Evolutionary conservation across 2,888 invertebrate genomes (phyloP).

Genomic region (Hipparchia semele): DNA sequence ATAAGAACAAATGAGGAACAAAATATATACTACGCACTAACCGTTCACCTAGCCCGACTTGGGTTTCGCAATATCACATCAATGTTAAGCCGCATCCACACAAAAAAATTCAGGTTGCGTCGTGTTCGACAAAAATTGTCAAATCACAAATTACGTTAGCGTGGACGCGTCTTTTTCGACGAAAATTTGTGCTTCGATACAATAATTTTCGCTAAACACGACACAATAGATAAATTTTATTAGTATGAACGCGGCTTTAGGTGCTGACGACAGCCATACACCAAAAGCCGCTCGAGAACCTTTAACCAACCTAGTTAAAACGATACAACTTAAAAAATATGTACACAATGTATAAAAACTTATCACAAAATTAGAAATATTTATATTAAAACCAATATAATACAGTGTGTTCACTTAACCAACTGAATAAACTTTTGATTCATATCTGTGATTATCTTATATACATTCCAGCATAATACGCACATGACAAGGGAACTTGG

Average conservation of each 20-base stretch:
- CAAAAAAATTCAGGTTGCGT: background rate
- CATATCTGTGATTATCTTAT: too few relatives aligned
- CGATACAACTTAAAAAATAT: conserved; percentile 67
- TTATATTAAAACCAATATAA: conserved; percentile 62
- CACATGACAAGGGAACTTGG: too few relatives aligned
- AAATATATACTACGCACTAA: conserved; percentile 69
- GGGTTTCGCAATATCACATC: conserved; percentile 71
- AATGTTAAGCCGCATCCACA: conserved; percentile 43
- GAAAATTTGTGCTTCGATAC: background rate
- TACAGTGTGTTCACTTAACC: conserved; percentile 2
- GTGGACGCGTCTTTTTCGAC: background rate
- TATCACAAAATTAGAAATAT: conserved; percentile 71
- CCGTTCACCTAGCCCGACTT: conserved; percentile 58
- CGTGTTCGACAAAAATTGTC: background rate
- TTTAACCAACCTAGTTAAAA: conserved; percentile 51
- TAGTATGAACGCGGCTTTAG: conserved; percentile 37
- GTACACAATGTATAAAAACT: conserved; percentile 73
- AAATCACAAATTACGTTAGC: background rate
- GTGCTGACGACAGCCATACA: conserved; percentile 51
- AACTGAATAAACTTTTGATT: too few relatives aligned
- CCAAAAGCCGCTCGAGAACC: conserved; percentile 69
- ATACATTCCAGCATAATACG: too few relatives aligned
- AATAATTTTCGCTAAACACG: background rate
- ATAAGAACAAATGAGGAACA: conserved; percentile 77
- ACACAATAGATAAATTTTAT: background rate